Base-by-base conservation (phyloP, 2,888 invertebrate species). In the Rhynchonema sp. region DNA sequence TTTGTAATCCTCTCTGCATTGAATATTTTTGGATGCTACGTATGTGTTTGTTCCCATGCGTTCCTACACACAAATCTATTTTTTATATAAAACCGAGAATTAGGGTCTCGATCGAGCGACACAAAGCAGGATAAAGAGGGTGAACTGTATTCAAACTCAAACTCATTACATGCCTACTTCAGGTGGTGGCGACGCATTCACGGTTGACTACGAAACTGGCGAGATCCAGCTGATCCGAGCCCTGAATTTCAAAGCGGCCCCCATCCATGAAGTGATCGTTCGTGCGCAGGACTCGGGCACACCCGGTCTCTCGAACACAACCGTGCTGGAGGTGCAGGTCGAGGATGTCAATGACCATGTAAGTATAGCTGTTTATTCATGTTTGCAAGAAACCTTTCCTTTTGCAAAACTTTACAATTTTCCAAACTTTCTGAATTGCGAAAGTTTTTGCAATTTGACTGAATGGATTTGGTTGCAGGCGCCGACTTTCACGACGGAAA, bases 261-360 rank as follows among this genome's bases (percentile, higher is more conserved):
- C 85, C 59, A 86, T 82, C 69, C 92, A 89, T 74, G 80, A 89
- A 22, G 79, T 94, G 56, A 87, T 88, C 26, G 84, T 94, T 23
- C 80, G 92, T 62, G 92, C 92, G 1, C 90, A 91, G 77, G 94
- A 94, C 71, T 87, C 87, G 2, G 94, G 92, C 1, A 84, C 84
- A 68, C 90, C 91, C 0, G 85, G 88, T 0, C 80, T 87, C 26
- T 88, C 89, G 0, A 94, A 92, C 74, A 91, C 88, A 1, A 91
- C 91, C 0, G 86, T 88, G 69, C 78, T 94, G 20, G 76, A 89
- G 59, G 83, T 94, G 0, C 86, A 86, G 72, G 86, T 94, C 0
- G 81, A 83, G 63, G 92, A 94, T 72, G 83, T 89, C 0, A 94
- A 94, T 71, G 94, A 94, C 74, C 91, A 94, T 55, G 79, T 81